These are phyloP conservation scores for Drosophila helvetica DNA, from an alignment of 2,888 invertebrate genomes.

Conservation along the genomic window DNA sequence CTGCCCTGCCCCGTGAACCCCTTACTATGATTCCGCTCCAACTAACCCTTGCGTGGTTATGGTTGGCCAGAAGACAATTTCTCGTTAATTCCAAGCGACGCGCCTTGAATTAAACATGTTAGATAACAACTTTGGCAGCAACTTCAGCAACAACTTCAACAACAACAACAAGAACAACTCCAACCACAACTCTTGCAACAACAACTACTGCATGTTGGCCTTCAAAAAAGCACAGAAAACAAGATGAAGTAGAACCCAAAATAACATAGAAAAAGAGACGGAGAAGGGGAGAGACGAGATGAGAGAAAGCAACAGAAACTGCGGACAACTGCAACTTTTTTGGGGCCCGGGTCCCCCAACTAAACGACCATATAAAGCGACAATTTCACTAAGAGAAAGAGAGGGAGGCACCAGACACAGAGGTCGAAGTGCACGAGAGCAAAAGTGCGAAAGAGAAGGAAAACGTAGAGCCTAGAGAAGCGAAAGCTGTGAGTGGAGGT, in stretches of 20 bases:
- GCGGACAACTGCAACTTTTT: constrained; percentile 65
- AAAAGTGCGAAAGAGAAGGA: background rate
- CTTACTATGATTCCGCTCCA: constrained; percentile 5
- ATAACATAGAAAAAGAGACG: constrained; percentile 12
- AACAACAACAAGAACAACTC: constrained; percentile 52
- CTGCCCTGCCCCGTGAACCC: background rate
- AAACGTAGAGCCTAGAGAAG: background rate
- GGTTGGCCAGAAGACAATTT: constrained; percentile 49
- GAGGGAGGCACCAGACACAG: constrained; percentile 24
- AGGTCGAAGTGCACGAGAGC: background rate
- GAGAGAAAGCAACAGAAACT: constrained; percentile 31
- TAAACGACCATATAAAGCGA: constrained; percentile 68
- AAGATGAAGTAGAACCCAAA: constrained; percentile 17
- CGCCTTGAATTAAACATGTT: constrained; percentile 79
- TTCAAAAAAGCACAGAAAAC: constrained; percentile 51
- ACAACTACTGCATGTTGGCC: constrained; percentile 57
- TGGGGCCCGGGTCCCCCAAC: constrained; percentile 39
- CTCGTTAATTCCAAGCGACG: constrained; percentile 72
- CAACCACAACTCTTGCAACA: constrained; percentile 38
- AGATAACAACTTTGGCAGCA: constrained; percentile 52
- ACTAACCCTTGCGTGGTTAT: constrained; percentile 44
- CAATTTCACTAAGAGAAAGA: constrained; percentile 34
- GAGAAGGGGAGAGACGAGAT: background rate
- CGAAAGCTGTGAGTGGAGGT: constrained; percentile 16
- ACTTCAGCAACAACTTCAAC: constrained; percentile 26